Evolutionary conservation across 2,797 vertebrate genomes (phyloP).

Genomic region (Sebastes minor): DNA sequence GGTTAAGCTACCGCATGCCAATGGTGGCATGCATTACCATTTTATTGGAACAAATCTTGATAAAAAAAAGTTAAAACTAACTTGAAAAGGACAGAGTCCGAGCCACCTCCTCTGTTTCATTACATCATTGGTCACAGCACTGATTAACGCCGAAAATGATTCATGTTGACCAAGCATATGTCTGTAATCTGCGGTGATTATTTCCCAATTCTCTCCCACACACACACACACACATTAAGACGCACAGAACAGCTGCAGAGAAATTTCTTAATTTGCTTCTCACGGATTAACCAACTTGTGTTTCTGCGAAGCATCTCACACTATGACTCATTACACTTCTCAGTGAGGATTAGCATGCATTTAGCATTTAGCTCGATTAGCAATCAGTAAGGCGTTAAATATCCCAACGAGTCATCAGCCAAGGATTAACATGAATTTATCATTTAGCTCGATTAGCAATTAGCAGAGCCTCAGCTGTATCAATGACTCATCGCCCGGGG

Average conservation of each 20-base stretch:
- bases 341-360: constrained; percentile 44
- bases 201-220: constrained; percentile 30
- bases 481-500: constrained; percentile 35
- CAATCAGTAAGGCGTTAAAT: constrained; percentile 33
- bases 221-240: background rate
- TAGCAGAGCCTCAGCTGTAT: background rate
- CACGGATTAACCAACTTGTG: constrained; percentile 53
- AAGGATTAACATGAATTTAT: constrained; percentile 45
- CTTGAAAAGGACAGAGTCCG: background rate
- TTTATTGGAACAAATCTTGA: background rate
- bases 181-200: constrained; percentile 56
- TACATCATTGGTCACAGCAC: constrained; percentile 25
- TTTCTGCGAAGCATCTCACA: constrained; percentile 21
- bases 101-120: background rate
- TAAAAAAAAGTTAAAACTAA: background rate
- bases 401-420: constrained; percentile 27
- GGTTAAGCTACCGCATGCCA: no score
- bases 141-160: constrained; percentile 36
- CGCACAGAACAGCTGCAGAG: constrained; percentile 33
- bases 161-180: constrained; percentile 28
- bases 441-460: constrained; percentile 46
- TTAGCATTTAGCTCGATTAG: constrained; percentile 48
- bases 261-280: constrained; percentile 46
- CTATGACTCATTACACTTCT: constrained; percentile 31
- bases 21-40: no score